phyloP scores from a whole-genome alignment of 2,113 vertebrate species.

The Notarius lentiginosus region DNA sequence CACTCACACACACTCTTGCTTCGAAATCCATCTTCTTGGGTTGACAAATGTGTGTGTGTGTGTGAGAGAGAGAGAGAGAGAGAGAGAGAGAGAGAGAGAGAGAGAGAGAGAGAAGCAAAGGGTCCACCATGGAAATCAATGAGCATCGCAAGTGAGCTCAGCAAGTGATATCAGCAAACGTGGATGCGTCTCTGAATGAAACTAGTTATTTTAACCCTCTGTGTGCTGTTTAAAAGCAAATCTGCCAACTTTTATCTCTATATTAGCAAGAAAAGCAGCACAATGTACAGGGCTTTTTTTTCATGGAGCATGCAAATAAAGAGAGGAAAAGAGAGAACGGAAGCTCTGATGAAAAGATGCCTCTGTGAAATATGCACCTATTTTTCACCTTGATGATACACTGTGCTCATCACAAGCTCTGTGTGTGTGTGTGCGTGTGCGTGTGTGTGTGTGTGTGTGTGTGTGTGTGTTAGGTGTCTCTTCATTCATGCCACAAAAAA shows the following conservation, averaged over 20 bases:
- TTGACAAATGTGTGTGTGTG: slow-evolving; percentile 40
- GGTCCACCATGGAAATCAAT: slow-evolving; percentile 6
- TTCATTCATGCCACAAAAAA: background rate
- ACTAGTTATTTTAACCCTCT: background rate
- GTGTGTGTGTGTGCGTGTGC: background rate
- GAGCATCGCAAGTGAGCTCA: background rate
- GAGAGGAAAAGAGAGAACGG: slow-evolving; percentile 26
- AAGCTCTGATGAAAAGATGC: slow-evolving; percentile 21
- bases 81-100: slow-evolving; percentile 40
- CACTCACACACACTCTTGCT: slow-evolving; percentile 21
- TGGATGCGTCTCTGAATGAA: background rate
- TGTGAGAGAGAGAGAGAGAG: background rate
- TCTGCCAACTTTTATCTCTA: background rate
- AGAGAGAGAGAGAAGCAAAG: background rate
- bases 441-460: slow-evolving; percentile 6
- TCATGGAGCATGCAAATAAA: background rate
- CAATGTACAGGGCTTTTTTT: background rate
- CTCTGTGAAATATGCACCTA: slow-evolving; percentile 17
- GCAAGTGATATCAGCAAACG: background rate
- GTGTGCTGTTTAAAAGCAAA: background rate
- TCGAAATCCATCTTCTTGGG: slow-evolving; percentile 52
- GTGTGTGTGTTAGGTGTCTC: background rate
- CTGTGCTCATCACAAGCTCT: background rate
- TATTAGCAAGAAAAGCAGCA: background rate
- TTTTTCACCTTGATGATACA: background rate